Base-by-base conservation (phyloP, 2,888 invertebrate genomes). In the Trisateles emortualis region DNA sequence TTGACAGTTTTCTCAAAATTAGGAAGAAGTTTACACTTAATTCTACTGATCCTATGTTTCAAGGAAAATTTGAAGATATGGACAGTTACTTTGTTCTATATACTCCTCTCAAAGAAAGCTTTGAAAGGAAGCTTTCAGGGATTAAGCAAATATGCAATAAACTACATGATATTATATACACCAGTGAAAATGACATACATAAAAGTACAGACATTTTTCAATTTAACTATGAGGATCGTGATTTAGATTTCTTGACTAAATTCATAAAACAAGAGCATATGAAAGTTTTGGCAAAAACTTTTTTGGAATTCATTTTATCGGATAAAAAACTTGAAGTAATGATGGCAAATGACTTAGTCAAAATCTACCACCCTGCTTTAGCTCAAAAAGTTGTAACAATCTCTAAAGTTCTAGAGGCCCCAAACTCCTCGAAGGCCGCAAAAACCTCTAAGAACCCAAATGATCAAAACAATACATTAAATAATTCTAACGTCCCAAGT, bases 1-100 rank as follows among this genome's bases (percentile, higher is more conserved):
- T 67, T 50, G 74, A 78, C 6, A 80, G 81, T 42, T 79, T 73
- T 42, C 39, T 79, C 32, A 73, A 64, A 58, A 77, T 80, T 26
- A 78, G 65, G 45, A 64, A 72, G 0, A 76, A 59, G 17, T 76
- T 80, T 50, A 47, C 44, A 36, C 49, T 61, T 0, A 68, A 64
- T 3, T 54, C 54, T 22, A 47, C 64, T 43, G 63, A 77, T 40
- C 60, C 68, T 8, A 71, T 80, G 65, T 80, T 80, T n/a, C 56
- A 69, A 17, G 76, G 71, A 10, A 58, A 68, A 26, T 75, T 68
- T 52, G 57, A 56, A 9, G 55, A 73, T 19, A 50, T 73, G 10
- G 68, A 76, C 8, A 74, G 75, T 49, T 67, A 69, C 52, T 68
- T 79, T 24, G 57, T 81, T 39, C 60, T 81, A 10, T 81, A 78